phyloP scores from a whole-genome alignment of 2,888 invertebrate species.

The Drosophila mulleri region DNA sequence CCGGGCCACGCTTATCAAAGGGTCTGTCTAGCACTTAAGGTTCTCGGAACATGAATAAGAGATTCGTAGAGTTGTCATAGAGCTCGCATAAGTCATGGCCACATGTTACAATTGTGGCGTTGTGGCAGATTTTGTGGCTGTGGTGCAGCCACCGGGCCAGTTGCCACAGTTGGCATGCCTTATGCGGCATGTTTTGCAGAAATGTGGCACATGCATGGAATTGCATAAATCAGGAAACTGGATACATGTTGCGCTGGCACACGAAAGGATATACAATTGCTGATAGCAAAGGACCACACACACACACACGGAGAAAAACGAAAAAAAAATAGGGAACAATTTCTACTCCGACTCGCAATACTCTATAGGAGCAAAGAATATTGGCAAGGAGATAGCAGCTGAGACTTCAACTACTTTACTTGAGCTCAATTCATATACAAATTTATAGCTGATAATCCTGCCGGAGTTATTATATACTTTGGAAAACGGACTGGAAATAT shows the following conservation, averaged over 20 bases:
- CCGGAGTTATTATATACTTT: too few relatives aligned
- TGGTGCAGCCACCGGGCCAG: constrained; percentile 34
- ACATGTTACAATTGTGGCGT: constrained; percentile 60
- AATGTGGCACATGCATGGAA: constrained; percentile 63
- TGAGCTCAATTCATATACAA: too few relatives aligned
- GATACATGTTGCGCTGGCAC: constrained; percentile 42
- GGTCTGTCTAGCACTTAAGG: constrained; percentile 20
- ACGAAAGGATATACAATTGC: constrained; percentile 50
- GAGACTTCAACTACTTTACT: not conserved
- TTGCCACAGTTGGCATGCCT: constrained; percentile 17
- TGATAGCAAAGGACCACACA: constrained; percentile 39
- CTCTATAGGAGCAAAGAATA: not conserved
- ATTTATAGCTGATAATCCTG: too few relatives aligned
- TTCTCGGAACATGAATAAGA: constrained; percentile 31
- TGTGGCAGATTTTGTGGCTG: constrained; percentile 62
- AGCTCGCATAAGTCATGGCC: constrained; percentile 56
- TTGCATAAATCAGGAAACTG: constrained; percentile 71
- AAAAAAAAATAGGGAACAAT: not conserved
- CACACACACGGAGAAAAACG: not conserved
- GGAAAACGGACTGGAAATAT: too few relatives aligned
- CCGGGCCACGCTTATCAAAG: constrained; percentile 29
- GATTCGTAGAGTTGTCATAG: constrained; percentile 44
- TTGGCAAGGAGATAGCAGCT: too few relatives aligned
- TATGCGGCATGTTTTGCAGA: constrained; percentile 52
- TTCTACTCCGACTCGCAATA: not conserved